phyloP scores from a whole-genome alignment of 1,140 invertebrate species.

The Macrobrachium rosenbergii region DNA sequence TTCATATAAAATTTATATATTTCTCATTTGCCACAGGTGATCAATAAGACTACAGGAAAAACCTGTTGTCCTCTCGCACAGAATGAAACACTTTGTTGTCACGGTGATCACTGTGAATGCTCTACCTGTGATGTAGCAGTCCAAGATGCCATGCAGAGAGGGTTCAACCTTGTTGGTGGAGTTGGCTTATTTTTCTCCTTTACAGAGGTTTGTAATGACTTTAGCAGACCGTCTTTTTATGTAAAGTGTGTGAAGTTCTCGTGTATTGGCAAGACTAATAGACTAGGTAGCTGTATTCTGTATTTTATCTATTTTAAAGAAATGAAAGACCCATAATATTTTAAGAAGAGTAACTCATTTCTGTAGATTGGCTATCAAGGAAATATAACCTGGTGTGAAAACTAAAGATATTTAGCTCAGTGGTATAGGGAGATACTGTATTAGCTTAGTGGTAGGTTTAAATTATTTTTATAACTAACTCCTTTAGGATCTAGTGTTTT shows the following conservation, averaged over 20 bases:
- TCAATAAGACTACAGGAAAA: no score
- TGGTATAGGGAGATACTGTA: no score
- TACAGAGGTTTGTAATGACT: constrained; percentile 84
- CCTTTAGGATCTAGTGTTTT: no score
- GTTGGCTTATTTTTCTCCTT: constrained; percentile 97
- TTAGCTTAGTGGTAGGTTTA: no score
- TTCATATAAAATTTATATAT: no score
- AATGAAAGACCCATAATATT: not conserved
- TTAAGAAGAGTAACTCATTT: not conserved
- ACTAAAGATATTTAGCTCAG: no score
- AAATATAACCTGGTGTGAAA: no score
- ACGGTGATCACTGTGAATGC: constrained; percentile 75
- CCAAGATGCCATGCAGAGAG: constrained; percentile 84
- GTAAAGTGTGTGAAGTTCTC: not conserved
- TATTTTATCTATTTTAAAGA: not conserved
- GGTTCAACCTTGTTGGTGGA: constrained; percentile 91
- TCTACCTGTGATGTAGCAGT: constrained; percentile 82
- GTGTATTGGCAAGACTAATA: not conserved
- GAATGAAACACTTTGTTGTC: constrained; percentile 69
- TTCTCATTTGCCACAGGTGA: no score
- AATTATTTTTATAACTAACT: no score
- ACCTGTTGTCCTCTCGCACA: not conserved
- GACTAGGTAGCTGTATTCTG: not conserved
- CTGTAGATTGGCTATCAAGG: no score
- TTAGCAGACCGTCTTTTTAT: constrained; percentile 2